phyloP scores from a whole-genome alignment of 2,888 invertebrate genomes.

The Standfussiana lucernea region DNA sequence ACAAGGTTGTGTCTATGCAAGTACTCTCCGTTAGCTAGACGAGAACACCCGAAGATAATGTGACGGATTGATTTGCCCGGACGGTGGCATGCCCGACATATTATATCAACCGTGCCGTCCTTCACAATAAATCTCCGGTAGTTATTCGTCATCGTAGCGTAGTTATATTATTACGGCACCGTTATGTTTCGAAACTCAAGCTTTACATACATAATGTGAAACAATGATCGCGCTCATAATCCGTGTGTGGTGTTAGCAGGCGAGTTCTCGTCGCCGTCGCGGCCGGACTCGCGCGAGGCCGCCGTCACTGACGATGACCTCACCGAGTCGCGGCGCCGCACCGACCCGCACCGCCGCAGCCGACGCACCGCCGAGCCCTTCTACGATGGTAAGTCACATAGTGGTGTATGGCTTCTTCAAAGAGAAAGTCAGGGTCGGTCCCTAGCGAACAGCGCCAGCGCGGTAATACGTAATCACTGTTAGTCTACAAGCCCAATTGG shows the following conservation, averaged over 20 bases:
- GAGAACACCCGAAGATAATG: no score
- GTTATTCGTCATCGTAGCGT: no score
- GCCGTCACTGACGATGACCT: conserved; percentile 82
- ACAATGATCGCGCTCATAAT: conserved; percentile 12
- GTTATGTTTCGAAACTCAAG: not conserved
- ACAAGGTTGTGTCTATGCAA: no score
- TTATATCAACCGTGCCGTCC: no score
- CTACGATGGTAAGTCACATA: conserved; percentile 78
- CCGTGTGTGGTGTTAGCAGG: conserved; percentile 67
- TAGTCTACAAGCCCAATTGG: not conserved
- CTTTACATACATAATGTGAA: not conserved
- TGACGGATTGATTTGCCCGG: no score
- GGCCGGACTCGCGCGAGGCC: conserved; percentile 83
- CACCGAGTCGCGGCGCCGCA: conserved; percentile 70
- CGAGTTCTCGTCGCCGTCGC: conserved; percentile 81
- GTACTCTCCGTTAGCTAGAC: no score
- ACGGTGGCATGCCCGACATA: no score
- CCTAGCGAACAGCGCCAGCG: not conserved
- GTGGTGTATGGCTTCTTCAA: not conserved
- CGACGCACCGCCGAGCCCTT: conserved; percentile 74
- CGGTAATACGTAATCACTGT: not conserved
- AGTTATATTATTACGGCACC: not conserved
- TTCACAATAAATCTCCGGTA: no score
- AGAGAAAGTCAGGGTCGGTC: not conserved
- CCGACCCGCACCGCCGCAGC: conserved; percentile 66